Conservation (phyloP, 92 coral and sea anemone genomes). For the Phymanthus crucifer region DNA sequence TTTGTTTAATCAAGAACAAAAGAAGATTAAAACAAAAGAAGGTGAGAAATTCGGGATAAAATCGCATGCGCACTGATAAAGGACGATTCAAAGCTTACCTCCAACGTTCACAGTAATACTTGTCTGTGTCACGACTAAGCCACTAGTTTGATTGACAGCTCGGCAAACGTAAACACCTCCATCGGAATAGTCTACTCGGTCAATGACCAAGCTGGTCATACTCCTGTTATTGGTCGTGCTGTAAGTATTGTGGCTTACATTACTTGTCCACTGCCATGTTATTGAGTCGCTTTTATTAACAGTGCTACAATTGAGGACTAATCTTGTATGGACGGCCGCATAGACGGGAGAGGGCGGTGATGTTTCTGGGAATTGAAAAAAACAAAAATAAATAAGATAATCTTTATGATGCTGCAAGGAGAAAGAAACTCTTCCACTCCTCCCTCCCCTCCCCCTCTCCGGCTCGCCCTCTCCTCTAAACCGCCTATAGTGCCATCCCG, state of each 20-base stretch:
- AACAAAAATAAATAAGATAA: not conserved
- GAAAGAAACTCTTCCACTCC: too few relatives aligned
- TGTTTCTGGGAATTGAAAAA: not conserved
- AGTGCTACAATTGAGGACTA: not conserved
- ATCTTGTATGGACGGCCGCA: not conserved
- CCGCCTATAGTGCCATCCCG: too few relatives aligned
- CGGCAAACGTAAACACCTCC: not conserved
- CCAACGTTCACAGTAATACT: not conserved
- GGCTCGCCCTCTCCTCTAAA: not conserved
- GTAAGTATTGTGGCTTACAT: too few relatives aligned
- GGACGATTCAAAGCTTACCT: not conserved
- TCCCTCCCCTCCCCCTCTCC: too few relatives aligned
- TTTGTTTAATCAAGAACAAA: too few relatives aligned
- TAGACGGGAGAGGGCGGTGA: not conserved
- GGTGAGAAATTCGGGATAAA: too few relatives aligned
- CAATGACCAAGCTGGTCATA: not conserved
- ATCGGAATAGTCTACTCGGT: not conserved
- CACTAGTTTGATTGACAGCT: conserved; percentile 12
- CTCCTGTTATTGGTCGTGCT: not conserved
- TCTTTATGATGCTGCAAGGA: too few relatives aligned
- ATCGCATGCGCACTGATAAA: too few relatives aligned
- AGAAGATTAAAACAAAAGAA: too few relatives aligned
- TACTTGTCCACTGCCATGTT: not conserved
- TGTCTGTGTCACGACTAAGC: not conserved
- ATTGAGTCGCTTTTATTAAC: not conserved